Evolutionary conservation across 2,797 vertebrate genomes (phyloP).

Genomic region (Hypotaenidia philippensis): DNA sequence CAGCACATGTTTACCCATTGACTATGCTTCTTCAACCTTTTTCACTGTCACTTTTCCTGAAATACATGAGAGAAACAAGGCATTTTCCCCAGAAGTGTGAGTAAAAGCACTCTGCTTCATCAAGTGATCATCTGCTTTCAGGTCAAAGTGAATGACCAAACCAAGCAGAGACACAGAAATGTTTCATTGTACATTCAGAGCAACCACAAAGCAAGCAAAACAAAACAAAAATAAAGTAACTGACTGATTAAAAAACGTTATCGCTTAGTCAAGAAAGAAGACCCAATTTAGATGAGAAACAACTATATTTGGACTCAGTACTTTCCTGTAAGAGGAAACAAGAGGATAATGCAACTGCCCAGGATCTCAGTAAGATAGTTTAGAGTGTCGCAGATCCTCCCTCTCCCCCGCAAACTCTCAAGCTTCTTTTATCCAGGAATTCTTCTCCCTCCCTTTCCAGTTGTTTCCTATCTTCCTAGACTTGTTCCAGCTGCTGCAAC

Average conservation of each 20-base stretch:
- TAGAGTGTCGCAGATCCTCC: background rate
- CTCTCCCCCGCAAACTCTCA: background rate
- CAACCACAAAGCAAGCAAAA: background rate
- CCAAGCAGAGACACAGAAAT: rapidly evolving
- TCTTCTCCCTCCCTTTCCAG: background rate
- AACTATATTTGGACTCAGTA: background rate
- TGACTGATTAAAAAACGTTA: background rate
- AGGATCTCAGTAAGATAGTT: background rate
- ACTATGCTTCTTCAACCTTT: background rate
- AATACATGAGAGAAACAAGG: background rate
- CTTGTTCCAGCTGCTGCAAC: background rate
- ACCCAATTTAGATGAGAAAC: background rate
- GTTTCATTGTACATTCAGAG: background rate
- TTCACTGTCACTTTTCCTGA: background rate
- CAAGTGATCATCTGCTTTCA: background rate
- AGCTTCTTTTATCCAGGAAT: background rate
- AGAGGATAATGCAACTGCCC: background rate
- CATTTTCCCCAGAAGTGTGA: background rate
- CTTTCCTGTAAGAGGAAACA: slow-evolving; percentile 25
- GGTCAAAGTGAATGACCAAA: background rate
- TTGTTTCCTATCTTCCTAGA: background rate
- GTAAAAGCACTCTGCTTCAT: background rate
- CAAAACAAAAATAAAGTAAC: background rate
- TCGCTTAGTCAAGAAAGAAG: background rate
- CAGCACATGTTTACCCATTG: background rate